phyloP scores from a whole-genome alignment of 2,797 vertebrate genomes.

The Myotis pilosus region DNA sequence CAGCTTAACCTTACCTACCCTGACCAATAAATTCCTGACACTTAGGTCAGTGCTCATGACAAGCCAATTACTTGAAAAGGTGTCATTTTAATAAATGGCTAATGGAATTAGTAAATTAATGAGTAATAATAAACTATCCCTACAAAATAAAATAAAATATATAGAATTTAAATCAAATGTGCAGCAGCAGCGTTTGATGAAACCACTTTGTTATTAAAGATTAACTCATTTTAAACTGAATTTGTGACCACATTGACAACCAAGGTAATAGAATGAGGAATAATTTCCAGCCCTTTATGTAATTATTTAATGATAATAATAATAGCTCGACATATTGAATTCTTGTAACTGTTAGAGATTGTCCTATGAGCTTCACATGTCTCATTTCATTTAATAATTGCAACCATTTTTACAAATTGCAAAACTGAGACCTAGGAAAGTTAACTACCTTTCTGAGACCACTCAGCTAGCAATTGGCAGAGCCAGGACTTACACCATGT shows the following conservation, averaged over 20 bases:
- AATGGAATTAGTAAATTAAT: background rate
- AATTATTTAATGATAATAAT: background rate
- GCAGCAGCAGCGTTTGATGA: background rate
- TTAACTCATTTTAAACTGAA: background rate
- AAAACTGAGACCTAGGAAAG: slow-evolving; percentile 36
- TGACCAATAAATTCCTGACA: background rate
- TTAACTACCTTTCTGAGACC: background rate
- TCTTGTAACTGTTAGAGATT: background rate
- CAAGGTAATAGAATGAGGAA: background rate
- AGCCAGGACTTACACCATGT: background rate
- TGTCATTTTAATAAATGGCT: background rate
- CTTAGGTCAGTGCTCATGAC: background rate
- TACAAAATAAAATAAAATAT: slow-evolving; percentile 1
- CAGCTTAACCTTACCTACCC: background rate
- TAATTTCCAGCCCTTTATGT: background rate
- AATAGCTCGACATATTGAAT: background rate
- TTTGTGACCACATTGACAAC: background rate
- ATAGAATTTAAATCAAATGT: background rate
- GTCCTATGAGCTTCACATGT: background rate
- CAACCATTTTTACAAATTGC: background rate
- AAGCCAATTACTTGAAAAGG: background rate
- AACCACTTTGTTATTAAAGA: background rate
- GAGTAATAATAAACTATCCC: background rate
- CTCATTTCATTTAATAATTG: slow-evolving; percentile 33
- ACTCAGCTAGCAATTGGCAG: background rate